phyloP scores from a whole-genome alignment of 2,888 invertebrate species.

The Zele albiditarsus region DNA sequence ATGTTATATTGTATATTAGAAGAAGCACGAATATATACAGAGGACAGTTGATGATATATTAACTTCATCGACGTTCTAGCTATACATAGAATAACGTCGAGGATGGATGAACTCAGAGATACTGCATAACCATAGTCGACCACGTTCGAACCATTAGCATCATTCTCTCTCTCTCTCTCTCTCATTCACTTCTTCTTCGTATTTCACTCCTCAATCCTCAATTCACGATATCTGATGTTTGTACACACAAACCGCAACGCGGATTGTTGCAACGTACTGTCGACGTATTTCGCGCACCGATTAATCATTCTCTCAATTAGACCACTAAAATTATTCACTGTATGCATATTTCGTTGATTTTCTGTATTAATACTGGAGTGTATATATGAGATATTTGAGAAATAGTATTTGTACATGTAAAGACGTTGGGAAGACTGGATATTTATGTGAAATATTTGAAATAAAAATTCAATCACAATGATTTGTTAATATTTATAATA shows the following conservation, averaged over 20 bases:
- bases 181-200: background rate
- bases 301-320: slow-evolving; percentile 33
- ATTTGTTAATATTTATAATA: no score
- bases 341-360: background rate
- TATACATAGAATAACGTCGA: background rate
- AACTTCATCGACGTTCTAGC: slow-evolving; percentile 54
- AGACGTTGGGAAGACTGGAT: no score
- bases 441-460: no score
- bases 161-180: slow-evolving; percentile 1
- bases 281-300: slow-evolving; percentile 13
- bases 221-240: slow-evolving; percentile 18
- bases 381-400: background rate
- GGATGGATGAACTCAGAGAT: slow-evolving; percentile 24
- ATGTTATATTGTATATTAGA: slow-evolving; percentile 15
- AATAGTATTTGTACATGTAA: no score
- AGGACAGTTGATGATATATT: slow-evolving; percentile 63
- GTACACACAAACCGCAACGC: slow-evolving; percentile 14
- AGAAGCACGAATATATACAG: slow-evolving; percentile 47
- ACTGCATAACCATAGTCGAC: slow-evolving; percentile 33
- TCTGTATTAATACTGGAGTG: background rate
- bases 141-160: slow-evolving; percentile 33
- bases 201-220: slow-evolving; percentile 1
- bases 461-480: no score
- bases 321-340: slow-evolving; percentile 4
- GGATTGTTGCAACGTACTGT: slow-evolving; percentile 19